A percentile compares a stretch with the other conserved stretches of the same genome.
phyloP scores from a whole-genome alignment of 1,140 invertebrate species.

The Bombyx mandarina region DNA sequence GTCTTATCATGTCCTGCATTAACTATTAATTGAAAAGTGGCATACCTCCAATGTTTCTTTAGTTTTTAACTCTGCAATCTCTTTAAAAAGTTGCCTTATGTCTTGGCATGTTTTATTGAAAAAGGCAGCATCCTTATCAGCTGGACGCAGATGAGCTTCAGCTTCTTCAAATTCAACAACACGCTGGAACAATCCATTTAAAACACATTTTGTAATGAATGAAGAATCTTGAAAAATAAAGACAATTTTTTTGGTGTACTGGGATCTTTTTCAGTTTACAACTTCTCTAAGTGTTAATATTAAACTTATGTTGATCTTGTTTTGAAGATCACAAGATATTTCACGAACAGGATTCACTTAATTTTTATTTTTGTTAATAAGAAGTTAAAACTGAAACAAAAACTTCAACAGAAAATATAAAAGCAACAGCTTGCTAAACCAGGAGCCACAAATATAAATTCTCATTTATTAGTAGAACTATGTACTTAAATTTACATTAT shows the following conservation, averaged over 20 bases:
- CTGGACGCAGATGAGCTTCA: constrained; percentile 76
- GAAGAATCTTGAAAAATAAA: not conserved
- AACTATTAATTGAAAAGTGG: not conserved
- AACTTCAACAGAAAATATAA: too few relatives aligned
- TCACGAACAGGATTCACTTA: not conserved
- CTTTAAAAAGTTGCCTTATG: constrained; percentile 75
- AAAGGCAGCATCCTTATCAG: constrained; percentile 77
- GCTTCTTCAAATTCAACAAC: constrained; percentile 81
- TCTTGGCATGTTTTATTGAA: constrained; percentile 79
- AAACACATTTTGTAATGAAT: not conserved
- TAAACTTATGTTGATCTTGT: not conserved
- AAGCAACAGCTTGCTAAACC: too few relatives aligned
- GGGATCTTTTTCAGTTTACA: not conserved
- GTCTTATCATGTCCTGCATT: not conserved
- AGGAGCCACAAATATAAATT: not conserved
- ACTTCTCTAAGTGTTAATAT: not conserved
- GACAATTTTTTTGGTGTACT: not conserved
- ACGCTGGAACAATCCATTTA: constrained; percentile 60
- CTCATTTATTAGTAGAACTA: not conserved
- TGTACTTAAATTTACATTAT: not conserved
- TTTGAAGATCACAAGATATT: not conserved
- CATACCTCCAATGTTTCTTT: constrained; percentile 68
- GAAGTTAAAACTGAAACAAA: too few relatives aligned
- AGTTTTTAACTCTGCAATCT: constrained; percentile 77
- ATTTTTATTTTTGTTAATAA: not conserved